phyloP scores from a whole-genome alignment of 2,113 vertebrate species.

The Salvelinus sp. region DNA sequence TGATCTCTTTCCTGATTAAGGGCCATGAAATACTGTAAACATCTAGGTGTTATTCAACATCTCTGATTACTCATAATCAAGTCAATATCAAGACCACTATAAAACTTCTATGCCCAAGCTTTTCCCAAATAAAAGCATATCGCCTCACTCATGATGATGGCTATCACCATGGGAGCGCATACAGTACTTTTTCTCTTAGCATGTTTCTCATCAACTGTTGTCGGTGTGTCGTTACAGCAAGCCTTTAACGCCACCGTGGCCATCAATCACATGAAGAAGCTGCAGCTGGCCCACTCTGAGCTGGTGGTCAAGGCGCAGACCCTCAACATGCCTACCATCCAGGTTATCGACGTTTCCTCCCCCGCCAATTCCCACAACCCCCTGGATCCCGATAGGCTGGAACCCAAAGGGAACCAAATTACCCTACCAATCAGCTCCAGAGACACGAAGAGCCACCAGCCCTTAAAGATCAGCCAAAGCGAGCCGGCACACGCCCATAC shows the following conservation, averaged over 20 bases:
- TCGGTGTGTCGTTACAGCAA: constrained; percentile 75
- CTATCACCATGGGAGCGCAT: no score
- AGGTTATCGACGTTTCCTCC: constrained; percentile 54
- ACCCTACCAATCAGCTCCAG: constrained; percentile 24
- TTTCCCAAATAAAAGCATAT: no score
- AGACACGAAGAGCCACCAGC: constrained; percentile 59
- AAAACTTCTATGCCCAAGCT: no score
- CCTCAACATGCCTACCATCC: constrained; percentile 57
- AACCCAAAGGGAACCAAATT: constrained; percentile 35
- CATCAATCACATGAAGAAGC: constrained; percentile 93
- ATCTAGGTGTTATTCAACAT: constrained; percentile 23
- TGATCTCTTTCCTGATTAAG: constrained; percentile 55
- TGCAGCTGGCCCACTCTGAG: constrained; percentile 80
- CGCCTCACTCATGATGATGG: no score
- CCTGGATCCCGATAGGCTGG: constrained; percentile 12
- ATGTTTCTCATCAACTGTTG: not conserved
- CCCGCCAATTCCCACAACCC: constrained; percentile 38
- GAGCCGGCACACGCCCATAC: constrained; percentile 42
- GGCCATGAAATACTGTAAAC: constrained; percentile 27
- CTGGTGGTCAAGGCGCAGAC: constrained; percentile 17
- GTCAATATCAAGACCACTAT: no score
- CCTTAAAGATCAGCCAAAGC: constrained; percentile 61
- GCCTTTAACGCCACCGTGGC: constrained; percentile 88
- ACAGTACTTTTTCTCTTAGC: not conserved
- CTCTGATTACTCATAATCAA: not conserved